Evolutionary conservation across 2,888 invertebrate genomes (phyloP).

Genomic region (Agrilus biguttatus): DNA sequence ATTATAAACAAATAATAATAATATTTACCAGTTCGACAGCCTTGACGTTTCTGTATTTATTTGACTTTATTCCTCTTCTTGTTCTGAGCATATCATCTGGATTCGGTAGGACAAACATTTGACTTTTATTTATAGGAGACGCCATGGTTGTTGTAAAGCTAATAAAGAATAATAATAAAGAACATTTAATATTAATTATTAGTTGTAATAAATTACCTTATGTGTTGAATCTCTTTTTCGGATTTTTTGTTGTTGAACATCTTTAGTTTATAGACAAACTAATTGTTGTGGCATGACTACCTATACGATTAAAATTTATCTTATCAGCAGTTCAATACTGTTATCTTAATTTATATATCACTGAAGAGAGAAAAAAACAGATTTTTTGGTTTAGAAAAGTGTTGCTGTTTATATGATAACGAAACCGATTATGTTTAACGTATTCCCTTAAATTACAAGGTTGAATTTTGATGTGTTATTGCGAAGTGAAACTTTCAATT

Average conservation of each 20-base stretch:
- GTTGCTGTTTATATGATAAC: no score
- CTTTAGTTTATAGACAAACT: neutral
- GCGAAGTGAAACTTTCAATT: no score
- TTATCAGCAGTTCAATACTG: no score
- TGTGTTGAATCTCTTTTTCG: neutral
- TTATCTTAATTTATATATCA: no score
- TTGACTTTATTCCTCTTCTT: neutral
- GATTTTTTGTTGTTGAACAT: neutral
- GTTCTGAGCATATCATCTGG: neutral
- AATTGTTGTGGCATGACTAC: no score
- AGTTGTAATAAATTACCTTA: neutral
- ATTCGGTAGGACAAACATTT: slow-evolving; percentile 4
- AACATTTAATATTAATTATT: neutral
- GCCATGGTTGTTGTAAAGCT: slow-evolving; percentile 1
- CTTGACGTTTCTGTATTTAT: slow-evolving; percentile 4
- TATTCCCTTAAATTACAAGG: no score
- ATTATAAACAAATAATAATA: no score
- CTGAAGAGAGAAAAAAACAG: no score
- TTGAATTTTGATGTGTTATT: no score
- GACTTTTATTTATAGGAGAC: slow-evolving; percentile 4
- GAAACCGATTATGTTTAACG: no score
- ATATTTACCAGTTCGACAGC: slow-evolving; percentile 2
- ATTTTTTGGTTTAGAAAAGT: no score
- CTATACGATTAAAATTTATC: no score
- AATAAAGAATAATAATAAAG: neutral